These are phyloP conservation scores for Listrodromus nycthemerus DNA, from an alignment of 2,888 invertebrate genomes.

Conservation along the genomic window DNA sequence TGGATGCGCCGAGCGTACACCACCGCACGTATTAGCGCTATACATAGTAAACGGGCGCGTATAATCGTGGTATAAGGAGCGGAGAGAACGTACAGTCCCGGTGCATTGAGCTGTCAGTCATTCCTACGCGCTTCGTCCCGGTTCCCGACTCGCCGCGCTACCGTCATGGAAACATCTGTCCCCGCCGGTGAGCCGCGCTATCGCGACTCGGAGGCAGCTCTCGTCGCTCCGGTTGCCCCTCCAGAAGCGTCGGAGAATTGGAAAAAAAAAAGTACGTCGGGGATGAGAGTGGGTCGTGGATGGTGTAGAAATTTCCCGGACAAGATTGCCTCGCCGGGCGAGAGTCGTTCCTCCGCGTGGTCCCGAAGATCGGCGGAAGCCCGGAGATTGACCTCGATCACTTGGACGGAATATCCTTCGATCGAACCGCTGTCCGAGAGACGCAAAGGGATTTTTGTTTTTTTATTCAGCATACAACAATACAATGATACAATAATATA, in stretches of 20 bases:
- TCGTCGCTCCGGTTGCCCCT: neutral
- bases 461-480: too few relatives aligned
- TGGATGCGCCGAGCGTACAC: slow-evolving; percentile 19
- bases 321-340: neutral
- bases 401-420: too few relatives aligned
- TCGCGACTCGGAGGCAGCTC: slow-evolving; percentile 59
- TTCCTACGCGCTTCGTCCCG: slow-evolving; percentile 69
- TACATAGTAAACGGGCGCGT: slow-evolving; percentile 33
- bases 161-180: slow-evolving; percentile 70
- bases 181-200: slow-evolving; percentile 74
- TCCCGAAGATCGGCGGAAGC: neutral
- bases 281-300: neutral
- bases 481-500: too few relatives aligned
- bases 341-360: neutral
- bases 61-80: slow-evolving; percentile 61
- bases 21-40: slow-evolving; percentile 24
- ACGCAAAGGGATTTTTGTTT: too few relatives aligned
- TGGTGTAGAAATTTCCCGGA: neutral
- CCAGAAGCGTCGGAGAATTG: slow-evolving; percentile 31
- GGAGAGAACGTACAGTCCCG: slow-evolving; percentile 64
- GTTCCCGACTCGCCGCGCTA: slow-evolving; percentile 69
- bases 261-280: slow-evolving; percentile 6
- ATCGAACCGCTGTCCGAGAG: too few relatives aligned
- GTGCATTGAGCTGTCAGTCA: slow-evolving; percentile 83
- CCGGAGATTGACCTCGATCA: slow-evolving; percentile 3